A percentile compares a stretch with the other conserved stretches of the same genome.
Evolutionary conservation across 2,888 invertebrate genomes (phyloP).

Genomic region (Yponomeuta sedellus): DNA sequence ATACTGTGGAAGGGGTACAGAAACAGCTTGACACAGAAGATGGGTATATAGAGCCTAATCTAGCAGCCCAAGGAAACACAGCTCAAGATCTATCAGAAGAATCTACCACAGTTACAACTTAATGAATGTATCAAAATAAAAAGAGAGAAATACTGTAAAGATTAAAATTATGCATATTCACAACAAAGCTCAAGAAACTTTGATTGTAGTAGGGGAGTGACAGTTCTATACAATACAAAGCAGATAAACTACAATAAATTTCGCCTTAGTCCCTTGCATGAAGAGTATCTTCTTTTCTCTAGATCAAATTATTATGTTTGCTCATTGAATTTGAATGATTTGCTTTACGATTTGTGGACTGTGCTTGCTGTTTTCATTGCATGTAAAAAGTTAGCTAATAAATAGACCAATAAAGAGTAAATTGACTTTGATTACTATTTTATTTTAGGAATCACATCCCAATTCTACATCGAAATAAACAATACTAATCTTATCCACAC

Average conservation of each 20-base stretch:
- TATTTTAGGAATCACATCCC: not conserved
- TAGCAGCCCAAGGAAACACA: not conserved
- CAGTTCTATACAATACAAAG: no score
- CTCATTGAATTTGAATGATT: no score
- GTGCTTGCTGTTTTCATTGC: not conserved
- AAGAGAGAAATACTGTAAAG: no score
- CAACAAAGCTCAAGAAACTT: no score
- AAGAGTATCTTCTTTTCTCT: no score
- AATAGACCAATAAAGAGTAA: not conserved
- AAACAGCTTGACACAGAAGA: conserved; percentile 8
- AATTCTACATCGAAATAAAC: not conserved
- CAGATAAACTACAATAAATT: no score
- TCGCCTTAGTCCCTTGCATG: no score
- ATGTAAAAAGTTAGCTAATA: not conserved
- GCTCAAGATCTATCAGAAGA: not conserved
- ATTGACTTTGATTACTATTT: not conserved
- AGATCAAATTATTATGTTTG: no score
- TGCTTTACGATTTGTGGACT: not conserved
- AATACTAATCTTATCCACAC: not conserved
- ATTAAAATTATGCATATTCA: no score
- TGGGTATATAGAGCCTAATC: not conserved
- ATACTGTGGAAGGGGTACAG: not conserved
- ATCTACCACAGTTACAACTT: not conserved
- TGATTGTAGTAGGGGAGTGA: no score
- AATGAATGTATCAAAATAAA: not conserved